phyloP scores from a whole-genome alignment of 2,888 invertebrate genomes.

The Agapostemon virescens region DNA sequence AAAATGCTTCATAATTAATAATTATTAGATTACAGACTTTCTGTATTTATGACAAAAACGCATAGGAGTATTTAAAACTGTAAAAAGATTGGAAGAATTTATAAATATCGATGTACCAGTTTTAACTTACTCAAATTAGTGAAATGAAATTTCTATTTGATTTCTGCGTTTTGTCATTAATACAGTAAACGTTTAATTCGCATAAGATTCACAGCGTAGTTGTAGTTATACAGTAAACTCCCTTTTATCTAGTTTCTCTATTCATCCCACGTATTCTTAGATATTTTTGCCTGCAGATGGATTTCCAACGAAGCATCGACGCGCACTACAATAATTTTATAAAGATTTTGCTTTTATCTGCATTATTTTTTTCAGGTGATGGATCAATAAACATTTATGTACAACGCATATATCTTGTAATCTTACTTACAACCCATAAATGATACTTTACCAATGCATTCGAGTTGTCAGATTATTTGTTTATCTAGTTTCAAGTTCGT shows the following conservation, averaged over 20 bases:
- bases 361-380: neutral
- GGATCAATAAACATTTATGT: neutral
- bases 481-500: neutral
- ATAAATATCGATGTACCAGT: no score
- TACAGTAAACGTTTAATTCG: neutral
- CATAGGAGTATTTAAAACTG: no score
- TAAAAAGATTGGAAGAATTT: no score
- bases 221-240: neutral
- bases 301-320: neutral
- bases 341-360: neutral
- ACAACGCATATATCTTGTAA: neutral
- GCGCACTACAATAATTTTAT: neutral
- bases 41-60: no score
- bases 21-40: neutral
- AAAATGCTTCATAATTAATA: conserved; percentile 36
- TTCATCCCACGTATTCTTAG: neutral
- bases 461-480: neutral
- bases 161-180: no score
- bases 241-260: neutral
- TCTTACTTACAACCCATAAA: neutral
- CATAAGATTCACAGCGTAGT: neutral
- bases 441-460: neutral
- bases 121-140: no score
- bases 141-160: no score
- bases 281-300: neutral